Evolutionary conservation across 2,113 vertebrate species (phyloP).

Genomic region (Phycodurus eques): DNA sequence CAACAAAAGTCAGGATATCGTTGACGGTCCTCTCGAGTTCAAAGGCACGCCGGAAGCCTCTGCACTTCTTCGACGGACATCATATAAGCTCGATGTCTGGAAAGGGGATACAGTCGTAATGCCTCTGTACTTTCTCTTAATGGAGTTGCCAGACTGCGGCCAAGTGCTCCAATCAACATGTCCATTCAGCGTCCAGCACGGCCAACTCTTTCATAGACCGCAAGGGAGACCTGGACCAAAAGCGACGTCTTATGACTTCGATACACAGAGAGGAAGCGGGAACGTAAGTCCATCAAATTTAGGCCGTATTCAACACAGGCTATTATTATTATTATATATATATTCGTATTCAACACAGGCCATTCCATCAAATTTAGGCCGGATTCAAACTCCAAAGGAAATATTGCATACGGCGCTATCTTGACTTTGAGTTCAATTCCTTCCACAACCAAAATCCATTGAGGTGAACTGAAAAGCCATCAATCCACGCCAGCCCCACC

Average conservation of each 20-base stretch:
- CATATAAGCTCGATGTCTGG: constrained; percentile 32
- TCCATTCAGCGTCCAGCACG: constrained; percentile 63
- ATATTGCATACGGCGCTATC: background rate
- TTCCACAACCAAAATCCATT: background rate
- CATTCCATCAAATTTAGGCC: background rate
- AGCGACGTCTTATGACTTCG: constrained; percentile 50
- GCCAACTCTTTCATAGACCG: constrained; percentile 61
- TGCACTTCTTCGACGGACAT: constrained; percentile 34
- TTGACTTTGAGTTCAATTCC: background rate
- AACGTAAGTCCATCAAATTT: background rate
- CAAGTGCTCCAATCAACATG: constrained; percentile 56
- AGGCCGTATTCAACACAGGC: background rate
- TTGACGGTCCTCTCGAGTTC: constrained; percentile 53
- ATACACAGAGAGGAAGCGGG: constrained; percentile 11
- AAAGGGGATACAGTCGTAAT: constrained; percentile 50
- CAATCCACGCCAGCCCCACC: too few species aligned
- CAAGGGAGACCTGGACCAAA: constrained; percentile 44
- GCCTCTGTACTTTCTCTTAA: constrained; percentile 65
- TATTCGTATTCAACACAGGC: background rate
- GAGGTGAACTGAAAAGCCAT: too few species aligned
- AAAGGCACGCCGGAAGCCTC: constrained; percentile 53
- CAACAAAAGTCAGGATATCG: constrained; percentile 37
- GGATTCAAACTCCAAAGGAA: background rate
- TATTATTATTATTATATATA: too few species aligned
- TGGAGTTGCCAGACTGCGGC: constrained; percentile 53